Evolutionary conservation across 2,888 invertebrate species (phyloP), one percentile per base, ranked within the genome.

Genomic region (Athetis lepigone): DNA sequence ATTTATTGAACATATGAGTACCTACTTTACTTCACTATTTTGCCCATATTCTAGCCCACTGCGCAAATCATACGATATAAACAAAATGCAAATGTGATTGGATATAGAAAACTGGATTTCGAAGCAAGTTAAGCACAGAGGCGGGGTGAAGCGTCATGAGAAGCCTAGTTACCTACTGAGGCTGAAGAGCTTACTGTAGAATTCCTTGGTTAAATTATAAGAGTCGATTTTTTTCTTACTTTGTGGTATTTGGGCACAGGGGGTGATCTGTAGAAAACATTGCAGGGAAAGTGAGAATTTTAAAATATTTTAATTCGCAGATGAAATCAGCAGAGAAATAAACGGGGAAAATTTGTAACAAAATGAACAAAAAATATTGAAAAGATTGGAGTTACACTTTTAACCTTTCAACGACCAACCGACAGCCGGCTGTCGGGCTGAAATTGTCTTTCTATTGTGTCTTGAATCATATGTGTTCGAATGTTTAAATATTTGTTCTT

Each of bases 81-180:
- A 91, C 89, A 90, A 85, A 83, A 94, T 94, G 94, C 86, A 86
- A 94, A 94, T 94, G 75, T 50, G 75, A 64, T 71, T 78, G 65
- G 70, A 66, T 83, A 80, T 84, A 80, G 71, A 83, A 81, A 90
- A 90, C 90, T 87, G 87, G 92, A 81, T 85, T 79, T 73, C 33
- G 59, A 52, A 54, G 72, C 79, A 57, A 68, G 59, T 42, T 37
- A 7, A 82, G 94, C 88, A 94, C 94, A 94, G 88, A 91, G 86
- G 82, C 89, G 94, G 93, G 94, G 94, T 89, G 87, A 94, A 92
- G 94, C 83, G 85, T 85, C 82, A 80, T 59, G 45, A 56, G 43
- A n/a, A 19, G 49, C 51, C 50, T 9, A 52, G 4, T 61, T 4
- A 61, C 46, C 54, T 40, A 58, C 27, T 54, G 40, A 39, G 37